phyloP scores from a whole-genome alignment of 2,797 vertebrate genomes.

The Pseudochaenichthys georgianus region DNA sequence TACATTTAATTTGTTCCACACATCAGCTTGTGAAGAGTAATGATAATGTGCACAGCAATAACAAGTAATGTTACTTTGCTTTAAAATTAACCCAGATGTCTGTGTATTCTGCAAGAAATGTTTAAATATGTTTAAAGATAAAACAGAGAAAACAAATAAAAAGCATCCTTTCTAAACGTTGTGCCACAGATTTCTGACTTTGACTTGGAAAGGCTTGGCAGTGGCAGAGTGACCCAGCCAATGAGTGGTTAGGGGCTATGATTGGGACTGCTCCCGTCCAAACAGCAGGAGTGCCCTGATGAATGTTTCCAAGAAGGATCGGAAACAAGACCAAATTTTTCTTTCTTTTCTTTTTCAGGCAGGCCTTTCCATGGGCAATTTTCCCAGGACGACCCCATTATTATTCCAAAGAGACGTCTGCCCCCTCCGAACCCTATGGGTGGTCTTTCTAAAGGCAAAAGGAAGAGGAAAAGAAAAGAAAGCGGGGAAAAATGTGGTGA shows the following conservation, averaged over 20 bases:
- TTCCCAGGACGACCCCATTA: slow-evolving; percentile 88
- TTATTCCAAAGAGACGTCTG: slow-evolving; percentile 86
- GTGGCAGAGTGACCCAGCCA: slow-evolving; percentile 33
- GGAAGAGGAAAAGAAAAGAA: slow-evolving; percentile 76
- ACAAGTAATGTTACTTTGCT: not conserved
- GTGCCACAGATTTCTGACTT: slow-evolving; percentile 25
- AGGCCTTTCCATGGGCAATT: slow-evolving; percentile 83
- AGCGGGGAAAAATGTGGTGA: slow-evolving; percentile 66
- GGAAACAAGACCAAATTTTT: slow-evolving; percentile 85
- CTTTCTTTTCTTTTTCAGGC: slow-evolving; percentile 70
- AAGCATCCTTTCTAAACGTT: slow-evolving; percentile 18
- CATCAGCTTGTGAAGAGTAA: slow-evolving; percentile 2
- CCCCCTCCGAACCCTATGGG: slow-evolving; percentile 85
- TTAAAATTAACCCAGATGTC: not conserved
- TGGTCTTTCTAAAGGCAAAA: slow-evolving; percentile 84
- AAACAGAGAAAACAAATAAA: not conserved
- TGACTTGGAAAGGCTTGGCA: slow-evolving; percentile 36
- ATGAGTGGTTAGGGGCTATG: slow-evolving; percentile 38
- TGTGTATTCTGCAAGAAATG: not conserved
- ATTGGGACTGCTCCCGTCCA: slow-evolving; percentile 51
- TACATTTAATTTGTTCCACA: slow-evolving; percentile 16
- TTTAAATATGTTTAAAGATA: slow-evolving; percentile 5
- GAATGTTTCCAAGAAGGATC: slow-evolving; percentile 81
- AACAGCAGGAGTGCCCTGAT: slow-evolving; percentile 79
- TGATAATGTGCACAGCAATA: slow-evolving; percentile 11